These are phyloP conservation scores for Ganaspis brasiliensis DNA, from an alignment of 2,888 invertebrate species.

Conservation along the genomic window DNA sequence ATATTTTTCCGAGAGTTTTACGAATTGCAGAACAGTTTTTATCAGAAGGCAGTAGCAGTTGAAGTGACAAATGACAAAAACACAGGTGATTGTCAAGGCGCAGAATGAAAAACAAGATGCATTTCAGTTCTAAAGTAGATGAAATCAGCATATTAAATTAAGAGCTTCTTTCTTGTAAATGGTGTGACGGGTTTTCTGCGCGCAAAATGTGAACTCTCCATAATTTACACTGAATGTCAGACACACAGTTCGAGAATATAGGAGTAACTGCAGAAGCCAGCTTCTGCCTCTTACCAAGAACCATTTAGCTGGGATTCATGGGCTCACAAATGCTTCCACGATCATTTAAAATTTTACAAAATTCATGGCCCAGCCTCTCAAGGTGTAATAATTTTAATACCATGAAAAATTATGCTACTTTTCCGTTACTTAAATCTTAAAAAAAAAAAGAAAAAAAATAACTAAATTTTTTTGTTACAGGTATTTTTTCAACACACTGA, in stretches of 20 bases:
- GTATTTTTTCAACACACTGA: no score
- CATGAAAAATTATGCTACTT: no score
- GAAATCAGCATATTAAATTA: not conserved
- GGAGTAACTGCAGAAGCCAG: conserved; percentile 26
- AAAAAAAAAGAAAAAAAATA: no score
- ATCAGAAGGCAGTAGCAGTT: not conserved
- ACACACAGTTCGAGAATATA: conserved; percentile 31
- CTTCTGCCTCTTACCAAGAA: conserved; percentile 16
- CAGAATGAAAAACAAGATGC: not conserved
- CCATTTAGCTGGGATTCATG: conserved; percentile 33
- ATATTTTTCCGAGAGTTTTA: no score
- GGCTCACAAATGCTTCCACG: conserved; percentile 17
- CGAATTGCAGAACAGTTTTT: not conserved
- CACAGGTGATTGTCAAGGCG: not conserved
- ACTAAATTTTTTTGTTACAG: no score
- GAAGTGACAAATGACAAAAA: not conserved
- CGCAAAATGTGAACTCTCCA: not conserved
- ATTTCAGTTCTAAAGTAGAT: not conserved
- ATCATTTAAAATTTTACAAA: conserved; percentile 1
- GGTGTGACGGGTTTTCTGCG: not conserved
- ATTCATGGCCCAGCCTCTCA: not conserved
- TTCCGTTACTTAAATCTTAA: no score
- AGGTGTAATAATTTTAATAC: no score
- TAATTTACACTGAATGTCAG: conserved; percentile 34
- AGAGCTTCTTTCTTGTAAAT: not conserved